Evolutionary conservation across 2,888 invertebrate species (phyloP).

Genomic region (Agrilus mali): DNA sequence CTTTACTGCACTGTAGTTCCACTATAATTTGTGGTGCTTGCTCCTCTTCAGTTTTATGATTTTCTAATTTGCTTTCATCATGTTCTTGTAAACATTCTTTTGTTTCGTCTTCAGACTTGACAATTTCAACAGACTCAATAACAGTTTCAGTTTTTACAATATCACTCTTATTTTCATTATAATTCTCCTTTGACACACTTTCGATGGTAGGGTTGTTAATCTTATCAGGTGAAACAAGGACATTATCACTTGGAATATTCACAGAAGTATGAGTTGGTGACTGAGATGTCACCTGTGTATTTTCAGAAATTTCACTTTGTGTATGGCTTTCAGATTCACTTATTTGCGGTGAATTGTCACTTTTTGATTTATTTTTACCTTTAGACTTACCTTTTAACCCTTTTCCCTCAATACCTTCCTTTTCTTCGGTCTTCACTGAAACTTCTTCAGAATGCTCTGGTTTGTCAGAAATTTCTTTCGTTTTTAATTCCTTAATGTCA

Average conservation of each 20-base stretch:
- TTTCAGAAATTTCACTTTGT: constrained; percentile 29
- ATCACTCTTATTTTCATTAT: constrained; percentile 4
- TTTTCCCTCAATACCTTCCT: constrained; percentile 28
- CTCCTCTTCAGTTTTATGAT: too few species aligned
- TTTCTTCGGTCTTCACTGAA: constrained; percentile 19
- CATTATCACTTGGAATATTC: constrained; percentile 26
- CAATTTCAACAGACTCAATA: constrained; percentile 1
- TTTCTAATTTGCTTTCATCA: too few species aligned
- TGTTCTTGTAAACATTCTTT: too few species aligned
- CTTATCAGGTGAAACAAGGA: constrained; percentile 10
- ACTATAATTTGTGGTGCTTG: too few species aligned
- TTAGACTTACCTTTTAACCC: constrained; percentile 37
- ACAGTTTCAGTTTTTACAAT: constrained; percentile 5
- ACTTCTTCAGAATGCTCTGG: constrained; percentile 25
- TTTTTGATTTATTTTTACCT: constrained; percentile 32
- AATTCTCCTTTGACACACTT: constrained; percentile 1
- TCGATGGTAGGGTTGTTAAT: constrained; percentile 6
- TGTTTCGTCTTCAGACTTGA: neutral
- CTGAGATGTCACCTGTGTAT: constrained; percentile 34
- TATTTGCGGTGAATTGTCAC: constrained; percentile 24
- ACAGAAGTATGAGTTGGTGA: constrained; percentile 25
- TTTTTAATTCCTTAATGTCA: constrained; percentile 35
- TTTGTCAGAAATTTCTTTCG: constrained; percentile 35
- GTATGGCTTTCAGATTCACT: constrained; percentile 27
- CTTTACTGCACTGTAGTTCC: too few species aligned